Base-by-base conservation (phyloP, 1,140 invertebrate species). In the Tenebrio molitor region DNA sequence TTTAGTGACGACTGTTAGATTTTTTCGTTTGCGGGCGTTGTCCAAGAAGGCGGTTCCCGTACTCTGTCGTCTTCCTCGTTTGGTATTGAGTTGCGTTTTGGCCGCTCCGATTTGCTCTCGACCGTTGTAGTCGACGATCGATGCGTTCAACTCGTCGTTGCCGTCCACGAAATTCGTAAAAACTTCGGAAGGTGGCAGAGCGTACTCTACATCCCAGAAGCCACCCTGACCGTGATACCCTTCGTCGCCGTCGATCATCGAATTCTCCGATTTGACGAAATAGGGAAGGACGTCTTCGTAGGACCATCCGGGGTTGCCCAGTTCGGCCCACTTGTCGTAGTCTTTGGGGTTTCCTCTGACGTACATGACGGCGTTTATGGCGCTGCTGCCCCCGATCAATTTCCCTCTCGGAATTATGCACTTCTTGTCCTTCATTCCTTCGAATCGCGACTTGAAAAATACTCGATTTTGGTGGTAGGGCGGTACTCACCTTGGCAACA, bases 231-330 rank as follows among this genome's bases (percentile, higher is more conserved):
- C 34, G 19, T 65, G 62, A 23, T 65, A 65, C 1, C 7, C 29
- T 10, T 12, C 4, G 21, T 65, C 62, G 10, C 62, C 62, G n/a
- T 19, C 15, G 39, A 65, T 42, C 21, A 19, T 15, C 16, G 92
- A 84, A 71, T 90, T 89, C 83, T 95, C 93, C 0, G 90, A 90
- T 80, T 93, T 94, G 33, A 87, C 87, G 76, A 96, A 96, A 81
- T 95, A 96, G 0, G 89, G 91, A 7, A 95, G 77, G 0, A 95
- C 86, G 63, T 95, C 90, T 0, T 89, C 83, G 80, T 93, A 97
- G n/a, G 90, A 89, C 96, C 96, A 98, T 0, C 93, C 93, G 0
- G 84, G 81, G 78, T 96, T 96, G 1, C 95, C 96, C 73, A 91
- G 84, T 8, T 84, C 83, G 1, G 82, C 87, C 91, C 91, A 93